Conservation (phyloP, 1,140 invertebrate species). For the Eciton burchellii region DNA sequence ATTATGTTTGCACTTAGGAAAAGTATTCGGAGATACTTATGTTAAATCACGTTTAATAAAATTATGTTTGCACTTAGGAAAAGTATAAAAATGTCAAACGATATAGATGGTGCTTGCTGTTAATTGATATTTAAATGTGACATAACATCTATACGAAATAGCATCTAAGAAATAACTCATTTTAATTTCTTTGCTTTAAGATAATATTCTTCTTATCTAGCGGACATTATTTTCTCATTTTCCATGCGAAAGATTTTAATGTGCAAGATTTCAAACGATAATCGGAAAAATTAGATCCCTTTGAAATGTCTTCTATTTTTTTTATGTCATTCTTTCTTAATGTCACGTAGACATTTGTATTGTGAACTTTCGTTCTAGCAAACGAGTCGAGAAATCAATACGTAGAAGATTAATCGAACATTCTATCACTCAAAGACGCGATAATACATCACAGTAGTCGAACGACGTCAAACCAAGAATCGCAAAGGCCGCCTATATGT, state of each 20-base stretch:
- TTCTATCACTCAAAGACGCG: background rate
- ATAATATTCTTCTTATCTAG: too few relatives aligned
- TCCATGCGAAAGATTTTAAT: too few relatives aligned
- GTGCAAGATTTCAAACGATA: too few relatives aligned
- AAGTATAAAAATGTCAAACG: background rate
- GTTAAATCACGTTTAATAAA: background rate
- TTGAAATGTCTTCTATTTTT: background rate
- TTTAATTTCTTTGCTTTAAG: too few relatives aligned
- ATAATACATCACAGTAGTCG: constrained; percentile 59
- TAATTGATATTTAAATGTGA: too few relatives aligned
- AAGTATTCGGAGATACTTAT: background rate
- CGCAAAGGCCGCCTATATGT: constrained; percentile 63
- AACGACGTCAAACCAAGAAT: constrained; percentile 41
- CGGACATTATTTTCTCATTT: too few relatives aligned
- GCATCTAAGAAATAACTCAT: too few relatives aligned
- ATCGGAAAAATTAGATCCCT: background rate
- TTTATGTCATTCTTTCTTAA: too few relatives aligned
- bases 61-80: background rate
- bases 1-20: background rate
- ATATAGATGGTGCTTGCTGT: too few relatives aligned
- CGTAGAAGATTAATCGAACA: background rate
- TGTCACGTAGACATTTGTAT: background rate
- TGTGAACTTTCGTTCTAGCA: background rate
- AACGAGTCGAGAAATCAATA: background rate
- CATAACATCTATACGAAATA: too few relatives aligned